Percentiles rank a stretch among this genome's conserved stretches.
Conservation (phyloP, 2,113 vertebrate genomes). For the Dipodomys spectabilis region DNA sequence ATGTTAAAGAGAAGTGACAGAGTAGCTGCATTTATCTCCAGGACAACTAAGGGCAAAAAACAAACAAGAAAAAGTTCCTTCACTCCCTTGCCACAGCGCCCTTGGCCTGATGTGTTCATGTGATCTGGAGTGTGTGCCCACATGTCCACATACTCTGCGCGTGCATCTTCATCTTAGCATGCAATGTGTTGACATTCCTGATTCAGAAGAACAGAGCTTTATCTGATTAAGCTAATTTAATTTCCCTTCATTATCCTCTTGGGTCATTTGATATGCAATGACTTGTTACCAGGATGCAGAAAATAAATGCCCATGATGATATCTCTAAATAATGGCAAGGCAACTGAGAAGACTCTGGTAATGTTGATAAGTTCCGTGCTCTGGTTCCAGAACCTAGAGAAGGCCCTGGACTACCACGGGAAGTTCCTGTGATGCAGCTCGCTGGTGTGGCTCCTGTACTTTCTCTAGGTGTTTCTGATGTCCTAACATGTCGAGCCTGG, state of each 20-base stretch:
- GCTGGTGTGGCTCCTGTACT: background rate
- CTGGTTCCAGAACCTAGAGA: background rate
- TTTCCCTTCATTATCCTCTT: conserved; percentile 37
- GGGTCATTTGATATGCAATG: conserved; percentile 53
- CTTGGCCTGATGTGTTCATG: background rate
- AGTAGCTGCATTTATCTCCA: background rate
- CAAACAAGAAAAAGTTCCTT: background rate
- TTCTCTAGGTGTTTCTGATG: background rate
- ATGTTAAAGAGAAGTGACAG: background rate
- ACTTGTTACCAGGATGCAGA: background rate
- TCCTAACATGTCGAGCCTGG: background rate
- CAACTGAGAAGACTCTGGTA: background rate
- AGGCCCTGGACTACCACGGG: background rate
- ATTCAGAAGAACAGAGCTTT: conserved; percentile 35
- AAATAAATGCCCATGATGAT: background rate
- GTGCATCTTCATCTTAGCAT: conserved; percentile 20
- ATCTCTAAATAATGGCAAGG: background rate
- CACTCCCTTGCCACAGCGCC: background rate
- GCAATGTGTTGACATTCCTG: conserved; percentile 19
- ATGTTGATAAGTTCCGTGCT: background rate
- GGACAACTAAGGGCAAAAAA: background rate
- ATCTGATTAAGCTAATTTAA: conserved; percentile 59
- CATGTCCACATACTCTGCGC: background rate
- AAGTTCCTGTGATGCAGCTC: background rate
- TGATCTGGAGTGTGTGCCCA: background rate